Conservation (phyloP, 2,797 vertebrate species). For the Linurgus olivaceus region DNA sequence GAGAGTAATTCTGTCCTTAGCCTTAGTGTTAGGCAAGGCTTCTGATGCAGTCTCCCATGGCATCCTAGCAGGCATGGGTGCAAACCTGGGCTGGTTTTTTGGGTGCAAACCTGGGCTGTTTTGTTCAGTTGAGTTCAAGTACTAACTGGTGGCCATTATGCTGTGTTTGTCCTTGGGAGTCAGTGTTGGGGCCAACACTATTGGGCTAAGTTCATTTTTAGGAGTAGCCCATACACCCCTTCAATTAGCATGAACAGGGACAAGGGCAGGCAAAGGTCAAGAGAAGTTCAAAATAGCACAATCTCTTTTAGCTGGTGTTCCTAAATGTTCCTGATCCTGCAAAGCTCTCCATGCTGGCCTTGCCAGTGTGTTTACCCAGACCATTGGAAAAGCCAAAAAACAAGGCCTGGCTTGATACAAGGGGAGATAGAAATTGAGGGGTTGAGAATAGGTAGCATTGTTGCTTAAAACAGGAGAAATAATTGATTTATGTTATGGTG, state of each 20-base stretch:
- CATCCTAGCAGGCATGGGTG: background rate
- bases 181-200: background rate
- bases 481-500: constrained; percentile 87
- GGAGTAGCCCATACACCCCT: constrained; percentile 44
- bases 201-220: constrained; percentile 85
- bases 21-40: background rate
- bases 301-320: constrained; percentile 76
- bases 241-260: constrained; percentile 66
- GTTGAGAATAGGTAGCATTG: constrained; percentile 85
- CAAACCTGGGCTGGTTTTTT: background rate
- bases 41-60: background rate
- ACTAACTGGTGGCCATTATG: background rate
- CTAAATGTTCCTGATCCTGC: constrained; percentile 70
- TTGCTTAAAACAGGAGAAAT: constrained; percentile 83
- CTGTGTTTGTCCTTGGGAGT: background rate
- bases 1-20: background rate
- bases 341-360: constrained; percentile 8
- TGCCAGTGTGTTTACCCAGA: constrained; percentile 58
- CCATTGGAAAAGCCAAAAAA: constrained; percentile 82
- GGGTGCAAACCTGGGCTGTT: background rate
- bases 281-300: constrained; percentile 85
- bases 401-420: constrained; percentile 77
- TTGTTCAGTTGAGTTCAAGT: background rate
- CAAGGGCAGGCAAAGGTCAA: constrained; percentile 88
- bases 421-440: constrained; percentile 75